phyloP scores from a whole-genome alignment of 2,888 invertebrate species.

The Clusia tigrina region DNA sequence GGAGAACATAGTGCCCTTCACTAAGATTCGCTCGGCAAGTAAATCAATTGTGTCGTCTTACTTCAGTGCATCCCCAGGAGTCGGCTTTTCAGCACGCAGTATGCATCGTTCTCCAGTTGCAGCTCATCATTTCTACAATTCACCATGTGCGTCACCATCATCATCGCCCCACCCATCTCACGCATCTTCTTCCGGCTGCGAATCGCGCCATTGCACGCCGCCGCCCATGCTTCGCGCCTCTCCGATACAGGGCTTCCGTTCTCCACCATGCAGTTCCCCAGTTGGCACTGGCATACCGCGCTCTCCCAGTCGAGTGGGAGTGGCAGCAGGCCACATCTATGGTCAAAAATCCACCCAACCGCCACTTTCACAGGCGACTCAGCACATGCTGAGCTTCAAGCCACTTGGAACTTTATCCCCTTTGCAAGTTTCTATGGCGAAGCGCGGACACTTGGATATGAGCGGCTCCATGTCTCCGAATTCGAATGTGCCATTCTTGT shows the following conservation, averaged over 20 bases:
- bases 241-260: slow-evolving; percentile 54
- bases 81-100: slow-evolving; percentile 39
- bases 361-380: slow-evolving; percentile 52
- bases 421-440: slow-evolving; percentile 60
- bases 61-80: too few relatives aligned
- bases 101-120: slow-evolving; percentile 50
- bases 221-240: slow-evolving; percentile 42
- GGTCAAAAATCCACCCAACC: slow-evolving; percentile 58
- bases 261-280: slow-evolving; percentile 48
- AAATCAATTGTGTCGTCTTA: neutral
- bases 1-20: slow-evolving; percentile 69
- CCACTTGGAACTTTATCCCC: slow-evolving; percentile 60
- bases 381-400: slow-evolving; percentile 60
- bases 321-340: slow-evolving; percentile 43
- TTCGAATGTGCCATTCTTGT: slow-evolving; percentile 55
- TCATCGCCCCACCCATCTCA: slow-evolving; percentile 60
- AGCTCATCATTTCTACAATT: slow-evolving; percentile 58
- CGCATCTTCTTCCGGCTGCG: slow-evolving; percentile 25
- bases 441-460: slow-evolving; percentile 57
- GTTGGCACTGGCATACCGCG: slow-evolving; percentile 51
- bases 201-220: slow-evolving; percentile 25
- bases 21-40: slow-evolving; percentile 55
- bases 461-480: slow-evolving; percentile 61
- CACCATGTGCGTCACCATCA: slow-evolving; percentile 64
- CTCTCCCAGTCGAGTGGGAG: slow-evolving; percentile 56